Base-by-base conservation (phyloP, 2,888 invertebrate genomes). In the Acleris sparsana region DNA sequence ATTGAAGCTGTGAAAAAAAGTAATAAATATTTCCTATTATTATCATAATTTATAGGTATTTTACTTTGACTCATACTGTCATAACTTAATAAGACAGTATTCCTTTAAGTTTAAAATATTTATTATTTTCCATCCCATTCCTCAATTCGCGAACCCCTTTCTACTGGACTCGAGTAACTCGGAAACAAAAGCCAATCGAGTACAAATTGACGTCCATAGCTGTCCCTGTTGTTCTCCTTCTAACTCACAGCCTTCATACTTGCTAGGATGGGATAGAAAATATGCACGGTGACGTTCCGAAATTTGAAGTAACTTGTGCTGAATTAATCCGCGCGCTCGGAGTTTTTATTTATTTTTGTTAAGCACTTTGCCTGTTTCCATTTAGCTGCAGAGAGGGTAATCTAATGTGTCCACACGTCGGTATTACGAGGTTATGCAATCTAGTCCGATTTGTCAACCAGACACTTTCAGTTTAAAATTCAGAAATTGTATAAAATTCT, bases 111-210 rank as follows among this genome's bases (percentile, higher is more conserved):
- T 11, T 13, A 4, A 39, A 13, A 3, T 4, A 39, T 25, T 25
- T 25, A 17, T 46, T 46, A 17, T n/a, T 53, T 46, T 53, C 9
- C 1, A 13, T 39, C 20, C 18, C 20, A 18, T 44, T 53, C 53
- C 22, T 16, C 22, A 39, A 52, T 62, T 53, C n/a, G 18, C 16
- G 69, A 48, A 44, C 63, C 68, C 9, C 5, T 3, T 52, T 7
- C n/a, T 17, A 48, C 52, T 46, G 59, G 62, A 53, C 57, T 58
- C 48, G 64, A 71, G 67, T 56, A 68, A 62, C 63, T 63, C 64
- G 44, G 65, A 67, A 70, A 71, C 68, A 70, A 71, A 71, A 70
- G 69, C 69, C 71, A 71, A 71, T 70, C 71, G 68, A 69, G 67
- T 67, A 70, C 67, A 68, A 70, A 71, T 71, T 71, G 71, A 67